phyloP scores from a whole-genome alignment of 2,888 invertebrate species.

The Luperina nickerlii region DNA sequence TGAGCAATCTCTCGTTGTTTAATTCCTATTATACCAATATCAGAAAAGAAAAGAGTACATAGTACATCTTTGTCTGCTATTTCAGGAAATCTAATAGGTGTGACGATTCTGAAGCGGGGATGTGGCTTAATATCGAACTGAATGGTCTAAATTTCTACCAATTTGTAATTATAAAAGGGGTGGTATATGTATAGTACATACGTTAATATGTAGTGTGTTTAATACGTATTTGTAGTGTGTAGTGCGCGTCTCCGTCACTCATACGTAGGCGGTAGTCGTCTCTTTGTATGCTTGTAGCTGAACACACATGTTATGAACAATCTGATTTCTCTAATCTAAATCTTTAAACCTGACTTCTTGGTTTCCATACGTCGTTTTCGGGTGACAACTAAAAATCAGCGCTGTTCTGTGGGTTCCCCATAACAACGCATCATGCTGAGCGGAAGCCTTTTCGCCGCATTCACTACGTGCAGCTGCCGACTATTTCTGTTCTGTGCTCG shows the following conservation, averaged over 20 bases:
- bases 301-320: background rate
- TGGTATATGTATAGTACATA: background rate
- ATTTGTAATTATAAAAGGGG: background rate
- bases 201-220: background rate
- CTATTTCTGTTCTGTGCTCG: background rate
- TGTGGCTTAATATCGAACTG: background rate
- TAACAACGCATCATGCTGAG: background rate
- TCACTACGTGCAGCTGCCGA: background rate
- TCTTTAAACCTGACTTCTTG: background rate
- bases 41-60: too few species aligned
- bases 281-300: background rate
- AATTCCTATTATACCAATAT: too few species aligned
- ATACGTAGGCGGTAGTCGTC: background rate
- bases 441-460: background rate
- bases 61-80: background rate
- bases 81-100: background rate
- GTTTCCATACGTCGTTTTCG: background rate
- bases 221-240: background rate
- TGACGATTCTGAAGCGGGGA: background rate
- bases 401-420: background rate
- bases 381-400: background rate
- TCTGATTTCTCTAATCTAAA: background rate
- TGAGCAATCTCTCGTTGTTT: background rate
- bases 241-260: background rate
- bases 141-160: background rate